Conservation (phyloP, 2,888 invertebrate genomes). For the Apoderus coryli region DNA sequence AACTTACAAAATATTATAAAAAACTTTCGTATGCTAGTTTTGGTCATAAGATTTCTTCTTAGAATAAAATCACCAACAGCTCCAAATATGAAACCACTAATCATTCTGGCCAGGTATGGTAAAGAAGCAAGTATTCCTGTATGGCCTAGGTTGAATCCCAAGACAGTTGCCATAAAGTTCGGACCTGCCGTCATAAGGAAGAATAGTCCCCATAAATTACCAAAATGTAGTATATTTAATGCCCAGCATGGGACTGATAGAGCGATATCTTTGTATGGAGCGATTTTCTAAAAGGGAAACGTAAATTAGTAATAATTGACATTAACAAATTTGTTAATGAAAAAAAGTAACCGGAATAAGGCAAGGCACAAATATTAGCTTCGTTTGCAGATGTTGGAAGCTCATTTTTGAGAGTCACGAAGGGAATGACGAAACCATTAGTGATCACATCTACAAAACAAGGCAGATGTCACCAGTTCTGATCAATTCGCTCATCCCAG, state of each 20-base stretch:
- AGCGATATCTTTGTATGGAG: conserved; percentile 47
- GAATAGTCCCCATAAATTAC: conserved; percentile 62
- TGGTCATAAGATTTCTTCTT: conserved; percentile 31
- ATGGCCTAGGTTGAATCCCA: conserved; percentile 54
- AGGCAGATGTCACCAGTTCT: too few species aligned
- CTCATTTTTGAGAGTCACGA: too few species aligned
- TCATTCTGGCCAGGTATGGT: conserved; percentile 54
- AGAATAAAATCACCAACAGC: conserved; percentile 50
- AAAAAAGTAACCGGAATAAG: too few species aligned
- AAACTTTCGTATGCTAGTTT: conserved; percentile 46
- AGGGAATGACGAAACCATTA: too few species aligned
- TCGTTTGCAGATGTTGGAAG: too few species aligned
- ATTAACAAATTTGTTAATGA: conserved; percentile 1
- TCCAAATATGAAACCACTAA: conserved; percentile 57
- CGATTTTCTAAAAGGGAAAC: conserved; percentile 41
- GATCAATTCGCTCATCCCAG: too few species aligned
- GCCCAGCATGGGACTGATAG: conserved; percentile 55
- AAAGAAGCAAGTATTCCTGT: conserved; percentile 56
- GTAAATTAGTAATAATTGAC: conserved; percentile 9
- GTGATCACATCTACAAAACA: too few species aligned
- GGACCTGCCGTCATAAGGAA: conserved; percentile 65
- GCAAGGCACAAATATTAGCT: background rate
- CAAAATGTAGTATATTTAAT: conserved; percentile 51
- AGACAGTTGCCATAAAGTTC: conserved; percentile 54
- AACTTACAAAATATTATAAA: conserved; percentile 50